Percentiles rank a stretch among this genome's conserved stretches.
Evolutionary conservation across 2,113 vertebrate genomes (phyloP).

Genomic region (Spermophilus dauricus): DNA sequence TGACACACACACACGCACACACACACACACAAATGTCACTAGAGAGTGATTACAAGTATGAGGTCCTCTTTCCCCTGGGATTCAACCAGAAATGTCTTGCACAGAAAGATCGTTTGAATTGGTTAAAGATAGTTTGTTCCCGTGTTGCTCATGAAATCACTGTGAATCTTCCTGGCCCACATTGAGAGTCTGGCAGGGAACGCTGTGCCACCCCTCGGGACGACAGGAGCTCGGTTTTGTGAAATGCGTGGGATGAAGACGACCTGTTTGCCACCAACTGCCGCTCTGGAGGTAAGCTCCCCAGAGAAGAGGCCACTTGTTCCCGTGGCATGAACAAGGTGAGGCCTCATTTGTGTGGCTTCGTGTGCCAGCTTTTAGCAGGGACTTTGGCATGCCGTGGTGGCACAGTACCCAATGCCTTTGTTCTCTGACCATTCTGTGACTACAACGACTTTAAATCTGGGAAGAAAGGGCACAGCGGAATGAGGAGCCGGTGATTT

Average conservation of each 20-base stretch:
- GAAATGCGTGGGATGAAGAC: neutral
- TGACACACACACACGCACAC: too few species aligned
- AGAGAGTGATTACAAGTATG: neutral
- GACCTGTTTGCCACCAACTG: neutral
- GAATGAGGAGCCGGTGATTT: neutral
- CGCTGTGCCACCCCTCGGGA: neutral
- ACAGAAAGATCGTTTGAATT: neutral
- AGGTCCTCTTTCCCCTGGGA: neutral
- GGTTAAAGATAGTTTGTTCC: neutral
- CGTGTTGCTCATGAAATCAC: constrained; percentile 30
- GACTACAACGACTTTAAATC: neutral
- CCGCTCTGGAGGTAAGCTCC: neutral
- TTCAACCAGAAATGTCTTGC: neutral
- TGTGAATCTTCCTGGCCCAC: neutral
- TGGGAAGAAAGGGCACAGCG: neutral
- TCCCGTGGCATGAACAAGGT: neutral
- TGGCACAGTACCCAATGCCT: neutral
- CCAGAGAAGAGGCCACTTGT: constrained; percentile 24
- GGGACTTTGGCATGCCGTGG: fast-evolving
- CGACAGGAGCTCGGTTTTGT: neutral
- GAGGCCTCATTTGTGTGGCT: neutral
- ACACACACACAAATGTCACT: too few species aligned
- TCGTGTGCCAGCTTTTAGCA: neutral
- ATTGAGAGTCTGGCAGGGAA: neutral
- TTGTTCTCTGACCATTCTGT: neutral